A percentile compares a stretch with the other conserved stretches of the same genome.
These are phyloP conservation scores for Trypoxylon attenuatum DNA, from an alignment of 2,888 invertebrate genomes.

Conservation along the genomic window DNA sequence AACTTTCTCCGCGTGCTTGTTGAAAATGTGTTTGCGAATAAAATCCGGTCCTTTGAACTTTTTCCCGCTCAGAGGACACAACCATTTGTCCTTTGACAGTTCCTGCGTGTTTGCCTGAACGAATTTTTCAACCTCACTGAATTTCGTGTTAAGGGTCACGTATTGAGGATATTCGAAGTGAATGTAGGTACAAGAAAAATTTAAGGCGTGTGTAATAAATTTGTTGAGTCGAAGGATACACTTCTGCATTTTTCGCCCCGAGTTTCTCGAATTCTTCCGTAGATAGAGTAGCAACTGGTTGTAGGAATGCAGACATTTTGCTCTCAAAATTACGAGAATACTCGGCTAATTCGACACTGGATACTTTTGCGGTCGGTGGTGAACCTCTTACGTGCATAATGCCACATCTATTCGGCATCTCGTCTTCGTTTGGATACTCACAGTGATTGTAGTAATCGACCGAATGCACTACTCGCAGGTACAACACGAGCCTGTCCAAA, in stretches of 20 bases:
- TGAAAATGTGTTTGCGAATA: slow-evolving; percentile 98
- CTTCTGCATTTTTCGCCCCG: slow-evolving; percentile 86
- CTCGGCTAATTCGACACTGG: slow-evolving; percentile 84
- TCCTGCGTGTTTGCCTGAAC: slow-evolving; percentile 97
- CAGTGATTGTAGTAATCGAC: slow-evolving; percentile 99
- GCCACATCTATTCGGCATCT: slow-evolving; percentile 99
- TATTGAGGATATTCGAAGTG: background rate
- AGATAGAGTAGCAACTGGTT: slow-evolving; percentile 83
- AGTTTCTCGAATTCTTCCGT: slow-evolving; percentile 88
- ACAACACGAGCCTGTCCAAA: slow-evolving; percentile 88
- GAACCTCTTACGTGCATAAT: slow-evolving; percentile 97
- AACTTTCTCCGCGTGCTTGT: slow-evolving; percentile 97
- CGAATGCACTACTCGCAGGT: slow-evolving; percentile 97
- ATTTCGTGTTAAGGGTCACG: slow-evolving; percentile 31
- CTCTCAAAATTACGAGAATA: slow-evolving; percentile 88
- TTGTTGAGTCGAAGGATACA: slow-evolving; percentile 74
- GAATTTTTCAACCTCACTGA: slow-evolving; percentile 92
- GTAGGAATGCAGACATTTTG: slow-evolving; percentile 93
- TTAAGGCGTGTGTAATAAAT: too few relatives aligned
- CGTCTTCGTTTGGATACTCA: slow-evolving; percentile 99
- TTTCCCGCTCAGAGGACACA: slow-evolving; percentile 98
- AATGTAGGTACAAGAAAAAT: background rate
- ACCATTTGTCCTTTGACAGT: slow-evolving; percentile 97
- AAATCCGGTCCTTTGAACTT: slow-evolving; percentile 99
- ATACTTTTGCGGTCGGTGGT: slow-evolving; percentile 87